These are phyloP conservation scores for Zeus faber DNA, from an alignment of 2,113 vertebrate species.

Conservation along the genomic window DNA sequence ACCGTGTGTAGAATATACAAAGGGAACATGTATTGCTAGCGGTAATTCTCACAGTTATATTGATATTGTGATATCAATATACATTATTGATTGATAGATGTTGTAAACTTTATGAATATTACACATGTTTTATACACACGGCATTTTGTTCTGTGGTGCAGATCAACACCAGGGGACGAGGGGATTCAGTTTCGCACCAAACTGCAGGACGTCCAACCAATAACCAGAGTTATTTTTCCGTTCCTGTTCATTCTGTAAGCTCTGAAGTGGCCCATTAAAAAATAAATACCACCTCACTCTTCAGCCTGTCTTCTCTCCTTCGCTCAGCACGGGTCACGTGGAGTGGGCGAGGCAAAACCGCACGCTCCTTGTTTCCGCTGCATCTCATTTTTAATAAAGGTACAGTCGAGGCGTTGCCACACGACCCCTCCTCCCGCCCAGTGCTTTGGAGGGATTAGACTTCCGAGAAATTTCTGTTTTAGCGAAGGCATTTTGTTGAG, in stretches of 20 bases:
- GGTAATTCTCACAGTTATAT: constrained; percentile 39
- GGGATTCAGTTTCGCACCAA: constrained; percentile 29
- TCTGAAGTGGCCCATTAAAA: constrained; percentile 72
- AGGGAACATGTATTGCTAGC: constrained; percentile 62
- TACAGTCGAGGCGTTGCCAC: background rate
- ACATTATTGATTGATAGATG: constrained; percentile 62
- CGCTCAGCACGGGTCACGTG: no score
- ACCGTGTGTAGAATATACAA: constrained; percentile 61
- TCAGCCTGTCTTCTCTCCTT: constrained; percentile 36
- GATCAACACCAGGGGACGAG: constrained; percentile 28
- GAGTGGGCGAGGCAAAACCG: no score
- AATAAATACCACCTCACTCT: constrained; percentile 65
- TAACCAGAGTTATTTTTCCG: constrained; percentile 52
- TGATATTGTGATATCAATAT: constrained; percentile 9
- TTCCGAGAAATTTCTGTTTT: background rate
- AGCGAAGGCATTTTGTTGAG: background rate
- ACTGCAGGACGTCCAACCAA: constrained; percentile 32
- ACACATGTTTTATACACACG: constrained; percentile 67
- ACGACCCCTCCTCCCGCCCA: no score
- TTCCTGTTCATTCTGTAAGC: no score
- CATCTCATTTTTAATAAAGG: constrained; percentile 8
- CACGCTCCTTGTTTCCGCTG: constrained; percentile 52
- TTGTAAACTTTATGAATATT: constrained; percentile 65
- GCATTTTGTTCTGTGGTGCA: constrained; percentile 54
- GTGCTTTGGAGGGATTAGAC: no score